Evolutionary conservation across 2,113 vertebrate genomes (phyloP).

Genomic region (Muntiacus reevesi): DNA sequence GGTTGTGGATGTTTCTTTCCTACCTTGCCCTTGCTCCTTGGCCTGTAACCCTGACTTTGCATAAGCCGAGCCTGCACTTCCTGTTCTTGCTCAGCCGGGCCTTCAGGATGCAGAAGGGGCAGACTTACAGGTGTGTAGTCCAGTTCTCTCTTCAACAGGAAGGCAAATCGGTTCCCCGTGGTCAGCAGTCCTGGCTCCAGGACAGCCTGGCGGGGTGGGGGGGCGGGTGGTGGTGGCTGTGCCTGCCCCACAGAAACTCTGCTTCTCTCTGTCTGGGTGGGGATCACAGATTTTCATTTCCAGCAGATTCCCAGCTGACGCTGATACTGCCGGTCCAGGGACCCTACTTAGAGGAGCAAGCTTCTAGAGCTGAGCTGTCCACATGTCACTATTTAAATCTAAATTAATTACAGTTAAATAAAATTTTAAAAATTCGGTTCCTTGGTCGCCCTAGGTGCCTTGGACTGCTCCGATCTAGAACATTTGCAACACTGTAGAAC

Average conservation of each 20-base stretch:
- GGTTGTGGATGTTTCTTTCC: not conserved
- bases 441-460: rapidly evolving
- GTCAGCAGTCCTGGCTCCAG: not conserved
- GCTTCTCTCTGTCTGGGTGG: not conserved
- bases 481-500: rapidly evolving
- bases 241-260: not conserved
- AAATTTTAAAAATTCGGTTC: not conserved
- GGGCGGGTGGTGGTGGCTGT: too few relatives aligned
- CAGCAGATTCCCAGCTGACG: not conserved
- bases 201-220: too few relatives aligned
- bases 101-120: not conserved
- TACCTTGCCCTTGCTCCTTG: not conserved
- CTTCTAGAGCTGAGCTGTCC: not conserved
- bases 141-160: not conserved
- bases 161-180: not conserved
- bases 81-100: not conserved
- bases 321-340: not conserved
- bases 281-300: not conserved
- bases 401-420: not conserved
- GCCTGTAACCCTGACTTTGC: not conserved
- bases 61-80: too few relatives aligned
- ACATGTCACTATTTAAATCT: not conserved
- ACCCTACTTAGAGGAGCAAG: not conserved
- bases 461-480: not conserved
- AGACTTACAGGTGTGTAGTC: not conserved